Evolutionary conservation across 2,797 vertebrate genomes (phyloP).

Genomic region (Macropus fuliginosus): DNA sequence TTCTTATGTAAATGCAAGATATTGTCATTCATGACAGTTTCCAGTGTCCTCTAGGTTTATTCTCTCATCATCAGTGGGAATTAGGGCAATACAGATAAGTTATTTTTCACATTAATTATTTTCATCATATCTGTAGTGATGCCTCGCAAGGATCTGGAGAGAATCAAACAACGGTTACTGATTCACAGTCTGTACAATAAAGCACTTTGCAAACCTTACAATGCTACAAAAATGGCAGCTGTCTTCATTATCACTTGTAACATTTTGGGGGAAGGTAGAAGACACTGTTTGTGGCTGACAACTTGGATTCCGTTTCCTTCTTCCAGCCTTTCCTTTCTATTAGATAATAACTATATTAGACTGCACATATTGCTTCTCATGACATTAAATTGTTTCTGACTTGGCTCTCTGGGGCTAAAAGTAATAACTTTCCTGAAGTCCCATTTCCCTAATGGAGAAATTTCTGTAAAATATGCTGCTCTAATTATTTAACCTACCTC

Average conservation of each 20-base stretch:
- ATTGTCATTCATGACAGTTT: neutral
- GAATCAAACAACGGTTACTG: neutral
- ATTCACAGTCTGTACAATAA: neutral
- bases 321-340: constrained; percentile 17
- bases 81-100: neutral
- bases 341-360: constrained; percentile 34
- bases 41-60: neutral
- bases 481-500: neutral
- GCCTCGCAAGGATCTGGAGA: neutral
- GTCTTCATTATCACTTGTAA: neutral
- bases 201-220: neutral
- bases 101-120: neutral
- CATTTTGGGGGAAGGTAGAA: neutral
- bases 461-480: neutral
- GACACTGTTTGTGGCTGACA: neutral
- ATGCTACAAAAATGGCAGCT: neutral
- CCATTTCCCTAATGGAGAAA: constrained; percentile 13
- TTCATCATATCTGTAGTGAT: neutral
- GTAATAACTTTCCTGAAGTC: neutral
- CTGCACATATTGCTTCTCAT: neutral
- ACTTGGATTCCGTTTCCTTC: constrained; percentile 10
- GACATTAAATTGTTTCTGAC: constrained; percentile 16
- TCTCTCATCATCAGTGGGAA: neutral
- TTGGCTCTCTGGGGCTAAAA: constrained; percentile 10
- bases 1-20: neutral